A percentile compares a stretch with the other conserved stretches of the same genome.
phyloP scores from a whole-genome alignment of 2,113 vertebrate species.

The Psilopogon haemacephalus region DNA sequence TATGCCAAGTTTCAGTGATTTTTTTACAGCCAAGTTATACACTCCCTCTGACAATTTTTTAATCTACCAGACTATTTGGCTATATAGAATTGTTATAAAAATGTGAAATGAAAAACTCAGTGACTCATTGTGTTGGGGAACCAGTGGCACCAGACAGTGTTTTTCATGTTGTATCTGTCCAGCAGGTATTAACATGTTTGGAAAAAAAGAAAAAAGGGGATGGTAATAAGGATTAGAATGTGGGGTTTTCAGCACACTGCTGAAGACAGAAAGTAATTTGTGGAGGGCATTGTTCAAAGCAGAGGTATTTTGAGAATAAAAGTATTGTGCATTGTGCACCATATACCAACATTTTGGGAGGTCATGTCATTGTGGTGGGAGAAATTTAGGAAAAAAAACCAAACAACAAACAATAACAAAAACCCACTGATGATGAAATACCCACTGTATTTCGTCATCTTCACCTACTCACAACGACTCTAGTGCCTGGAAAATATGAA shows the following conservation, averaged over 20 bases:
- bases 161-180: conserved; percentile 20
- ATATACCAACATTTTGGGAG: neutral
- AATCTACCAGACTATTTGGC: conserved; percentile 18
- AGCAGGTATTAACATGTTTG: conserved; percentile 29
- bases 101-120: conserved; percentile 17
- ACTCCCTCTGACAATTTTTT: neutral
- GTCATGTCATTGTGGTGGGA: neutral
- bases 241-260: neutral
- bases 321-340: neutral
- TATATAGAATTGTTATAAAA: conserved; percentile 12
- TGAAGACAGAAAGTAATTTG: conserved; percentile 14
- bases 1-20: conserved; percentile 27
- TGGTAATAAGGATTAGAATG: neutral
- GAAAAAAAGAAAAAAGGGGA: neutral
- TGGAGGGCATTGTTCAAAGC: conserved; percentile 20
- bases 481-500: neutral
- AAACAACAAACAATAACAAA: neutral
- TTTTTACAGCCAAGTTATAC: conserved; percentile 25
- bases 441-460: neutral
- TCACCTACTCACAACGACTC: neutral
- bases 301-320: conserved; percentile 28
- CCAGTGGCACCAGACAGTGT: neutral
- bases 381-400: neutral
- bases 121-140: neutral
- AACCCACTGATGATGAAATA: too few species aligned